These are phyloP conservation scores for Urocolius indicus DNA, from an alignment of 2,113 vertebrate species.

Conservation along the genomic window DNA sequence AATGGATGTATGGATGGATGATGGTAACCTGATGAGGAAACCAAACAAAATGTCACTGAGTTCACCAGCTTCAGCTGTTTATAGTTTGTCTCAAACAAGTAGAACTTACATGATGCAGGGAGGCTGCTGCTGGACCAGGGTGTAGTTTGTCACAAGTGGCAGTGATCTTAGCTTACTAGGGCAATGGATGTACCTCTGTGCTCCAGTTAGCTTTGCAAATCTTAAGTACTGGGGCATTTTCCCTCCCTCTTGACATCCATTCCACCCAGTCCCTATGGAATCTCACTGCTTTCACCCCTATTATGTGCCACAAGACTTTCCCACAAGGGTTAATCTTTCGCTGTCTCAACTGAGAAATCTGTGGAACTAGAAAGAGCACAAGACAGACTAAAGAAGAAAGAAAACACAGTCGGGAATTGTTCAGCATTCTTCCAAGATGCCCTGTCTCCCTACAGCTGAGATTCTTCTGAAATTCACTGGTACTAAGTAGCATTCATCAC, in stretches of 20 bases:
- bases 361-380: constrained; percentile 42
- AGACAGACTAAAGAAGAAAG: not conserved
- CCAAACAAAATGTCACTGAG: not conserved
- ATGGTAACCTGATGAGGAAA: not conserved
- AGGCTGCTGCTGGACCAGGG: not conserved
- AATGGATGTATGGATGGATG: not conserved
- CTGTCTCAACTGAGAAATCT: constrained; percentile 46
- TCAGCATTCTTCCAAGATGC: constrained; percentile 38
- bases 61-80: not conserved
- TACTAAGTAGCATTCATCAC: constrained; percentile 75
- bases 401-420: not conserved
- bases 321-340: constrained; percentile 46
- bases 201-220: not conserved
- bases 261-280: not conserved
- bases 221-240: not conserved
- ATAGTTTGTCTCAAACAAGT: not conserved
- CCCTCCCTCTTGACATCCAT: not conserved
- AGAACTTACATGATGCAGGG: not conserved
- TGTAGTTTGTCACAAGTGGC: not conserved
- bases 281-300: not conserved
- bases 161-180: not conserved
- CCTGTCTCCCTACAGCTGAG: constrained; percentile 45
- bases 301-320: constrained; percentile 21
- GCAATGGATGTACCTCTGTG: not conserved
- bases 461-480: constrained; percentile 67